Evolutionary conservation across 2,113 vertebrate genomes (phyloP).

Genomic region (Chaenogobius annularis): DNA sequence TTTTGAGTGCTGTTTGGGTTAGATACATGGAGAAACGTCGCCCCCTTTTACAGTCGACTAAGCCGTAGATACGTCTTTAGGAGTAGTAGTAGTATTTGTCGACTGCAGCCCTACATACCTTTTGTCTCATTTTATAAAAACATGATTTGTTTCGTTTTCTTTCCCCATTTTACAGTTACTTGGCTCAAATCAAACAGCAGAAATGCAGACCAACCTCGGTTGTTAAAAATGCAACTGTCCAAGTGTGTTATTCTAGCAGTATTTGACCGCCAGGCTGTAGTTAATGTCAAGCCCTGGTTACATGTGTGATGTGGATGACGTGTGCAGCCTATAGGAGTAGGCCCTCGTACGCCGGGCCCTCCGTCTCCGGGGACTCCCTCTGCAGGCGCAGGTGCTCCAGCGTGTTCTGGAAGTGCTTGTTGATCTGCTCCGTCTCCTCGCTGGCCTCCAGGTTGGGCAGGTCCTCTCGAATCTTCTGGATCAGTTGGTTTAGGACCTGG

Average conservation of each 20-base stretch:
- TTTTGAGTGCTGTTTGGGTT: no score
- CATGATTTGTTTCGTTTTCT: no score
- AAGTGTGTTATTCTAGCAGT: background rate
- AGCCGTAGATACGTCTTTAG: no score
- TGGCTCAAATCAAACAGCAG: no score
- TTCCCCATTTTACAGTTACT: no score
- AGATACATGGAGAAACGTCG: no score
- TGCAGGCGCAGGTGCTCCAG: slow-evolving; percentile 96
- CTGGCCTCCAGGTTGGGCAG: slow-evolving; percentile 95
- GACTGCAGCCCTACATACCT: no score
- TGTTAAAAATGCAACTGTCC: no score
- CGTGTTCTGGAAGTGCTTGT: slow-evolving; percentile 99
- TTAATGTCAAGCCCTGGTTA: background rate
- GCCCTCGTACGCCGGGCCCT: slow-evolving; percentile 95
- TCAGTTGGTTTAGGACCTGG: slow-evolving; percentile 97
- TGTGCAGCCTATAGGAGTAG: slow-evolving; percentile 76
- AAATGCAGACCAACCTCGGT: no score
- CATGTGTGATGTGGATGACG: slow-evolving; percentile 41
- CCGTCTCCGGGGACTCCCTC: slow-evolving; percentile 91
- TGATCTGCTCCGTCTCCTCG: slow-evolving; percentile 98
- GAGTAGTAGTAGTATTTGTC: no score
- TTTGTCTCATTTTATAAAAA: no score
- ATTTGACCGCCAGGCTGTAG: background rate
- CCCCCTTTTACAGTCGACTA: no score
- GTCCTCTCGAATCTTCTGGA: slow-evolving; percentile 98